Evolutionary conservation across 2,113 vertebrate genomes (phyloP), one percentile per base, ranked within the genome.

Genomic region (Tautogolabrus adspersus): DNA sequence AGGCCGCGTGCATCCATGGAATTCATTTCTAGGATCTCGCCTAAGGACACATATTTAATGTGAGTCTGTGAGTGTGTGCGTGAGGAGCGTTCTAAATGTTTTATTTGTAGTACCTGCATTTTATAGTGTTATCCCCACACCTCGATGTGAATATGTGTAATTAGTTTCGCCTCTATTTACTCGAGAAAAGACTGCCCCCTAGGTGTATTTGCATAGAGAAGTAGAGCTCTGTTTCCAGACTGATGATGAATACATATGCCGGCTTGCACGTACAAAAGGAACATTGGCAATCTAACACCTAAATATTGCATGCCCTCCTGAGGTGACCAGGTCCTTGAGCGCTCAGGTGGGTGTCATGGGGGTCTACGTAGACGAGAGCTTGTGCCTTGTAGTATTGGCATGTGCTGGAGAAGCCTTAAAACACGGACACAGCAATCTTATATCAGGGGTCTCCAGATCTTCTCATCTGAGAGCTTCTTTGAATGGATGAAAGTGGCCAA

Each of bases 21-120:
- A 62, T 66, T 62, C 0, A 74, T 71, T 64, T 52, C 26, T 70
- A 38, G 4, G 22, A 66, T 61, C 1, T 57, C 67, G 67, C 72
- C 54, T 21, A 7, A 47, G 58, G 63, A 58, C 13, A 42, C 26
- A 18, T 30, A 78, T 81, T 60, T 47, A 72, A 51, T 62, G 21
- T 22, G n/a, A 58, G 46, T 47, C 10, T 21, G 37, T n/a, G 40
- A 11, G 12, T 23, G 22, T 57, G 42, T 42, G 30, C 42, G 21
- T 23, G 30, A 2, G 26, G 11, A 12, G 10, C 57, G 57, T 10
- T 15, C 19, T 19, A 21, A 54, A 69, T 60, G 5, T 54, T 70
- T 34, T 49, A 60, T 69, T 30, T 56, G 2, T 38, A 10, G 21
- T 58, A 22, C 23, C 26, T 19, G 2, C 61, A 22, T 65, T 72